Evolutionary conservation across 2,113 vertebrate genomes (phyloP).

Genomic region (Todiramphus chloris): DNA sequence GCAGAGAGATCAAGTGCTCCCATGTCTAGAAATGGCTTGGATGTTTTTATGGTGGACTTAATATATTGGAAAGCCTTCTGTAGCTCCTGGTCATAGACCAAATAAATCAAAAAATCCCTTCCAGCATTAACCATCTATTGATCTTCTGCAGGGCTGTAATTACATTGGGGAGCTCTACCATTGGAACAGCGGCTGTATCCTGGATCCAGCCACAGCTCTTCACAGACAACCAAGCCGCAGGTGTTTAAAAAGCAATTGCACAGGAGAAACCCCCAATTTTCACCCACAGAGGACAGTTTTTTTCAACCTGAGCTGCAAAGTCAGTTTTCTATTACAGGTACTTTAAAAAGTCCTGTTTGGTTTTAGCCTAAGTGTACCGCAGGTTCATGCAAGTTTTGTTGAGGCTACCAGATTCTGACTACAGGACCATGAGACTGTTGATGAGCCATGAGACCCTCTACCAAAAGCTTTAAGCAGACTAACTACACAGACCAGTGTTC

Average conservation of each 20-base stretch:
- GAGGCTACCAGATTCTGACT: not conserved
- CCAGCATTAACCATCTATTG: constrained; percentile 52
- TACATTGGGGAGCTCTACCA: constrained; percentile 27
- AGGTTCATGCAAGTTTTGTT: not conserved
- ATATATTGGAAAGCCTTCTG: constrained; percentile 32
- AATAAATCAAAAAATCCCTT: constrained; percentile 47
- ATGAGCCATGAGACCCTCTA: not conserved
- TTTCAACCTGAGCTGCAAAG: not conserved
- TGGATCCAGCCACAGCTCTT: not conserved
- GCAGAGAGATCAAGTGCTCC: constrained; percentile 16
- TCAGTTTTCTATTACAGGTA: not conserved
- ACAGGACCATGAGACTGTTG: not conserved
- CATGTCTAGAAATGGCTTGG: not conserved
- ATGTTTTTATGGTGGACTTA: constrained; percentile 9
- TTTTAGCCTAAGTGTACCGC: not conserved
- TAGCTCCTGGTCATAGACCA: constrained; percentile 26
- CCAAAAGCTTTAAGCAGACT: not conserved
- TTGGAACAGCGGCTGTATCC: constrained; percentile 1
- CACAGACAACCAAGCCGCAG: fast-evolving
- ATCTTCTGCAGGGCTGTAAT: constrained; percentile 47
- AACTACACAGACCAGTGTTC: not conserved
- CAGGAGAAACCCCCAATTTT: not conserved
- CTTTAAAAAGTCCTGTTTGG: not conserved
- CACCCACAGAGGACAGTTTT: not conserved
- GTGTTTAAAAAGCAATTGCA: not conserved